Evolutionary conservation across 2,888 invertebrate genomes (phyloP), one percentile per base, ranked within the genome.

Genomic region (Volucella zonaria): DNA sequence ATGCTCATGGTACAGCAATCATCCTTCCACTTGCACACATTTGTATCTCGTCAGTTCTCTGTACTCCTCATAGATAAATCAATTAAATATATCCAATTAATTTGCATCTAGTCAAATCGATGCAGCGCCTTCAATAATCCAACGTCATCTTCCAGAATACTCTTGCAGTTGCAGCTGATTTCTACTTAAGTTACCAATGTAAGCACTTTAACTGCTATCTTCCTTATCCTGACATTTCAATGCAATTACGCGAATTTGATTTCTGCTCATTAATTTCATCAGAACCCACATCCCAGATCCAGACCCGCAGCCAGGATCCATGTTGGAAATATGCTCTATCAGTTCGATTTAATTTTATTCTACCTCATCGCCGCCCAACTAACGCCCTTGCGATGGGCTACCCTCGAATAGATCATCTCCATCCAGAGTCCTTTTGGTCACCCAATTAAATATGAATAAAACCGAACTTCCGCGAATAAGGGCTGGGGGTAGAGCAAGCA

Each of bases 401-500:
- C 54, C 14, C 8, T 18, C 38, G 18, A 14, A n/a, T 47, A 12
- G 67, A 56, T 75, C 54, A 74, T 62, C 52, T 64, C 64, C 11
- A 31, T 64, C 45, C 62, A 40, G 61, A 10, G 64, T 52, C 54
- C 51, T 45, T 23, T 64, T 51, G 52, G 74, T 52, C 49, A 64
- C 51, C 78, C 58, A 82, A 82, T 82, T 82, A 82, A 78, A 82
- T 82, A 74, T 74, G 82, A 82, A 82, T 78, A 82, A 82, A 78
- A 82, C 74, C 73, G 52, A 74, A 78, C 64, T 82, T 78, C 78
- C 82, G 71, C n/a, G 12, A n/a, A 64, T 42, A 14, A 43, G 47
- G 52, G 43, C 18, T 11, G 9, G 9, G 1, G n/a, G n/a, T 45
- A 40, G n/a, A 31, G 10, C 45, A 9, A 64, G 62, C 67, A 73